Evolutionary conservation across 2,888 invertebrate genomes (phyloP).

Genomic region (Lithophane ornitopus): DNA sequence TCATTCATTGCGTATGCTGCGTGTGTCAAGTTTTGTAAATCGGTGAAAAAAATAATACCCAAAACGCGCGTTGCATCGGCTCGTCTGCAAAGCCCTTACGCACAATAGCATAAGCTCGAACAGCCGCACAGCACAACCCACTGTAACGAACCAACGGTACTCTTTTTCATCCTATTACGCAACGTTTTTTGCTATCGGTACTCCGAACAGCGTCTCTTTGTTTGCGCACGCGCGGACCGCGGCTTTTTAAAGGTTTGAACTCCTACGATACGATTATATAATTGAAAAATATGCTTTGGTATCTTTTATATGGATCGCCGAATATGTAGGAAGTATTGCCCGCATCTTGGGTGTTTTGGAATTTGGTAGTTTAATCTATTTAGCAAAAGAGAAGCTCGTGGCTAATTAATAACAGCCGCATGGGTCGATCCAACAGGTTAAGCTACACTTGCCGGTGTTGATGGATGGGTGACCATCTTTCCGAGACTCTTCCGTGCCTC

Average conservation of each 20-base stretch:
- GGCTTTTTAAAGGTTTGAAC: constrained; percentile 57
- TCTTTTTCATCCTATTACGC: constrained; percentile 74
- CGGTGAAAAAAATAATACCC: background rate
- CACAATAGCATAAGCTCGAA: constrained; percentile 54
- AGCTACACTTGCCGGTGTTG: too few relatives aligned
- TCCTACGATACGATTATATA: constrained; percentile 61
- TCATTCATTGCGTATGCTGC: too few relatives aligned
- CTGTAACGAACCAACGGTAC: constrained; percentile 73
- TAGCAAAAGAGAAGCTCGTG: too few relatives aligned
- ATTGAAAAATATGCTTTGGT: constrained; percentile 40
- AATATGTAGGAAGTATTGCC: background rate
- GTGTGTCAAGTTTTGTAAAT: too few relatives aligned
- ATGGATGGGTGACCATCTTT: too few relatives aligned
- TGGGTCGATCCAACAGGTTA: too few relatives aligned
- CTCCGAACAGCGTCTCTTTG: constrained; percentile 73
- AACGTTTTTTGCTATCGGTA: constrained; percentile 80
- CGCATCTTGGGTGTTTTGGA: background rate
- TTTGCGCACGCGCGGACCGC: constrained; percentile 61
- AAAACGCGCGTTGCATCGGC: background rate
- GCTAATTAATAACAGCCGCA: too few relatives aligned
- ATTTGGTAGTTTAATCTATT: background rate
- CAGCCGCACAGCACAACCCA: constrained; percentile 41
- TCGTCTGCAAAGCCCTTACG: constrained; percentile 39
- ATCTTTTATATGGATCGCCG: constrained; percentile 36
- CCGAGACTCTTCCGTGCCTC: too few relatives aligned